Evolutionary conservation across 2,797 vertebrate species (phyloP), one percentile per base, ranked within the genome.

Genomic region (Morelia viridis): DNA sequence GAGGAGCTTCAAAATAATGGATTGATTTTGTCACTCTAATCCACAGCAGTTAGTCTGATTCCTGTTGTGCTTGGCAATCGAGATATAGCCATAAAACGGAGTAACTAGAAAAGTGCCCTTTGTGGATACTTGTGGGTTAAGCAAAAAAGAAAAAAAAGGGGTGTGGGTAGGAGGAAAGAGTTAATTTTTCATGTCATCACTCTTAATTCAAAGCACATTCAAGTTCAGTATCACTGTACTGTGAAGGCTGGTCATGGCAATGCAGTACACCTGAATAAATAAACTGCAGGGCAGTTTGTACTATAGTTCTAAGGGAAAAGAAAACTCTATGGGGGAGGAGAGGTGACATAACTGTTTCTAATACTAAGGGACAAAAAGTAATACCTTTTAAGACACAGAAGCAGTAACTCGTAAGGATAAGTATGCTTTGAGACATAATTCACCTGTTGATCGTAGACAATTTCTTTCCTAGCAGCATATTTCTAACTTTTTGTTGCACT

Each of bases 161-260:
- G 46, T 93, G 91, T 10, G 60, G 87, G 90, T 93, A 94, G 95
- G 22, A 96, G 94, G 94, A 96, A 97, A 94, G 96, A 96, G 95
- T 96, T 97, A 95, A 97, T 96, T 94, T 97, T 93, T 95, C 1
- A 1, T 96, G 94, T 96, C 96, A 97, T 96, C 95, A 92, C 90
- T 91, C 93, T 95, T 94, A 95, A 97, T 93, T 94, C 95, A 95
- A 95, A 97, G 58, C 85, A 13, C 12, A 96, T 94, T 95, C 91
- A 95, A 93, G 88, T 61, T 92, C 71, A 4, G n/a, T 92, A 1
- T 64, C 93, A 94, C 94, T 96, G 58, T 89, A 92, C 93, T 93
- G 93, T 96, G 95, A 96, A 94, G 95, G 93, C 95, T 93, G 94
- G 94, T 96, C 95, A 97, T 93, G 95, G 94, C 93, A 96, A 94